Evolutionary conservation across 2,113 vertebrate species (phyloP).

Genomic region (Zeus faber): DNA sequence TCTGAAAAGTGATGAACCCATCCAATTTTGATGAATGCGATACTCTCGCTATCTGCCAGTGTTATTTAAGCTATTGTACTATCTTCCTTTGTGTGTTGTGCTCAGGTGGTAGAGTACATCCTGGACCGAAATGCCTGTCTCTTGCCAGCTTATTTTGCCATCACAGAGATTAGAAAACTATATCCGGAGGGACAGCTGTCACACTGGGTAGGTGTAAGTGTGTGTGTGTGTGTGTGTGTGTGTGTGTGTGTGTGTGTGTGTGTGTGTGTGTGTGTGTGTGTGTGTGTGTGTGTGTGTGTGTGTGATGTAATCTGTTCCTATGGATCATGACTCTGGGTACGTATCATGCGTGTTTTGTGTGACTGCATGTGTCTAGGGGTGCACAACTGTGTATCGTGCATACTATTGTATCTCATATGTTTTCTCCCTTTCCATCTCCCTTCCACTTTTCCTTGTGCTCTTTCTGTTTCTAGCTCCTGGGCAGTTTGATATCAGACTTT

Average conservation of each 20-base stretch:
- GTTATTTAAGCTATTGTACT: neutral
- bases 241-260: neutral
- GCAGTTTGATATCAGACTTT: constrained; percentile 95
- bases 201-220: constrained; percentile 84
- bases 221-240: neutral
- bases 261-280: neutral
- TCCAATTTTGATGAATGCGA: too few relatives aligned
- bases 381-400: too few relatives aligned
- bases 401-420: neutral
- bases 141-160: constrained; percentile 93
- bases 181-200: constrained; percentile 96
- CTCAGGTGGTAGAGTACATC: constrained; percentile 96
- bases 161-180: constrained; percentile 95
- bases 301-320: too few relatives aligned
- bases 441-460: neutral
- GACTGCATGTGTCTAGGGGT: neutral
- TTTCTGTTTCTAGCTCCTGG: constrained; percentile 79
- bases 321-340: too few relatives aligned
- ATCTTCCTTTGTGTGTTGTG: neutral
- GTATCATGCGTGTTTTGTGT: too few relatives aligned
- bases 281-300: neutral
- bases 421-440: neutral
- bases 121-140: constrained; percentile 97
- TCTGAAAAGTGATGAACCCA: too few relatives aligned
- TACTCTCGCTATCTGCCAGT: neutral